Evolutionary conservation across 1,140 invertebrate species (phyloP), one percentile per base, ranked within the genome.

Genomic region (Anastrepha obliqua): DNA sequence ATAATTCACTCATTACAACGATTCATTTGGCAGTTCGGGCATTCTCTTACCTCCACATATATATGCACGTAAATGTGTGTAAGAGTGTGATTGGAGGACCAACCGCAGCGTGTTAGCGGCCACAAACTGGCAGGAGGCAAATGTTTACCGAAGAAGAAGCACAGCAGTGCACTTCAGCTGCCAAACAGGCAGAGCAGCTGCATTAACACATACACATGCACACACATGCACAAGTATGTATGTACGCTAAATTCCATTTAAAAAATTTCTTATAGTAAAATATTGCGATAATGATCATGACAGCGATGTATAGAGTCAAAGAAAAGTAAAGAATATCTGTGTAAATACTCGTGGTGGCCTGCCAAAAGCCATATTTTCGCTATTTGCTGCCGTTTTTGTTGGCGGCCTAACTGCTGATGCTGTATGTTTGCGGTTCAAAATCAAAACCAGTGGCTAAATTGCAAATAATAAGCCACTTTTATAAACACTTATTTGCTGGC

Each of bases 391-490:
- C 20, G 60, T 29, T 29, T 29, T 29, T 29, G 15, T n/a, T 51
- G 44, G 74, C 8, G 17, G 47, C 44, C 29, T 62, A 1, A n/a
- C 60, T 4, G 60, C 60, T 62, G 29, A 29, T 29, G 13, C 20
- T 42, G 47, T 74, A 13, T 74, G 74, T 6, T 8, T 55, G 74
- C 74, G 47, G 47, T 86, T 55, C 9, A 92, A 92, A 92, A 92
- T 92, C 91, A 92, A 92, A 92, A 92, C 91, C 91, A 92, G 91
- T 92, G 91, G 91, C 91, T 92, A 92, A 92, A 92, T 92, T 92
- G 91, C 91, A 91, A 81, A 92, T 92, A 92, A 92, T 92, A 92
- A 92, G 91, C 91, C 90, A 91, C 91, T 90, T 92, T 91, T 92
- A 81, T 92, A 92, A 92, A 64, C 51, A 70, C 86, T 87, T 65